phyloP scores from a whole-genome alignment of 2,797 vertebrate genomes.

The Alauda arvensis region DNA sequence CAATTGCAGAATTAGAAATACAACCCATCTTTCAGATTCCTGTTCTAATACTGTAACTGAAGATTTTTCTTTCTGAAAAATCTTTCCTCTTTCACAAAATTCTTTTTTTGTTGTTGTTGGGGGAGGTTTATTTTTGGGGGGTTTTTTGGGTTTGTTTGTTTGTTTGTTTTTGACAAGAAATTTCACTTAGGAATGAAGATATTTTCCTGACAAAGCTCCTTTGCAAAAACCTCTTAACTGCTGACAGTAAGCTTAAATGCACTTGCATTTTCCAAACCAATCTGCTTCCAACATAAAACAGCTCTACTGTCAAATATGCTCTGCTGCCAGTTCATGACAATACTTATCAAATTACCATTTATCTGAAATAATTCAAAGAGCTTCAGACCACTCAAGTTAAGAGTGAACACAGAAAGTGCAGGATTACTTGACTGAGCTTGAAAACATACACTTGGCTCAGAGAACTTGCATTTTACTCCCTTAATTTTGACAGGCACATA shows the following conservation, averaged over 20 bases:
- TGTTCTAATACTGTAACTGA: neutral
- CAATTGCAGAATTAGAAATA: neutral
- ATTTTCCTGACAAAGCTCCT: slow-evolving; percentile 8
- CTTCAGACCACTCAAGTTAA: neutral
- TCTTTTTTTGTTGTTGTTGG: too few relatives aligned
- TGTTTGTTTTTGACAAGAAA: neutral
- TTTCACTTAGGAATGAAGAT: neutral
- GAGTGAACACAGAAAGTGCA: neutral
- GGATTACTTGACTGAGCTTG: neutral
- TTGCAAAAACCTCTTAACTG: slow-evolving; percentile 4
- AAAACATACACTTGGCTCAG: neutral
- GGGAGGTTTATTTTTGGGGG: too few relatives aligned
- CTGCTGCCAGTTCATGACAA: neutral
- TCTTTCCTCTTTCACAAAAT: neutral
- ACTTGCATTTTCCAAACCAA: neutral
- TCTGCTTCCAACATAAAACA: neutral
- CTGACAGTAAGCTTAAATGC: slow-evolving; percentile 13
- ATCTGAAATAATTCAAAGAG: neutral
- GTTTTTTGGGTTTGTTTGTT: too few relatives aligned
- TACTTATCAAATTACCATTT: slow-evolving; percentile 4
- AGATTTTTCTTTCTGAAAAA: neutral
- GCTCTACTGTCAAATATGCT: neutral
- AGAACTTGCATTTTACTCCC: neutral
- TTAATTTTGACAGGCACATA: neutral
- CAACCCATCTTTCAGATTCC: neutral